Base-by-base conservation (phyloP, 2,113 vertebrate species). In the Ascaphus truei region DNA sequence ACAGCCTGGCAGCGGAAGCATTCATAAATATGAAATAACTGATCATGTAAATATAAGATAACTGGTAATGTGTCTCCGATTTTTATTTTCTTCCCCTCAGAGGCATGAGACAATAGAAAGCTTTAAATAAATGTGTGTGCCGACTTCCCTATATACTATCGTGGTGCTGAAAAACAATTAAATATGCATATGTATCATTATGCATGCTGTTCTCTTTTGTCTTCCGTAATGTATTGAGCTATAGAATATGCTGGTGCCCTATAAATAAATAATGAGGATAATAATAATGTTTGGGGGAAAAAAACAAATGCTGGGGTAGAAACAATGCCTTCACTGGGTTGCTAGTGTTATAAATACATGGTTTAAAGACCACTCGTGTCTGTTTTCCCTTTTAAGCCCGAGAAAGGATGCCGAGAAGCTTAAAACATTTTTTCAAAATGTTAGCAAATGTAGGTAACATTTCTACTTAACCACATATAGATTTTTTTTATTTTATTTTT, bases 161-260 rank as follows among this genome's bases (percentile, higher is more conserved):
- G 45, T 61, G 48, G 39, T 45, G 27, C 56, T 39, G 57, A 45
- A 36, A 60, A 71, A 61, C 67, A 61, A 71, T 71, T 71, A 71
- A 71, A 71, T 71, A 71, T 71, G 67, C 67, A 61, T n/a, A n/a
- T 71, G 67, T 71, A 61, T 61, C 67, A 61, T 71, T 71, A 52
- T 71, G 56, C 67, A 51, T 60, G 45, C 67, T 51, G 67, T 45
- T 71, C 45, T 57, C 48, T 57, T 71, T 61, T 71, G 67, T 71
- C 67, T 71, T 47, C 25, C 31, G 41, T 71, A 71, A 71, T 71
- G 56, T 71, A 71, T 71, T 50, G 67, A n/a, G 36, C 56, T 47
- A 71, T 71, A 71, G 67, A 61, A 52, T 60, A 71, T 52, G 67
- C 48, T 61, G 56, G 45, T 51, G 45, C 56, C 56, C 30, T 60